These are phyloP conservation scores for Spilarctia lutea DNA, from an alignment of 2,888 invertebrate species.

Conservation along the genomic window DNA sequence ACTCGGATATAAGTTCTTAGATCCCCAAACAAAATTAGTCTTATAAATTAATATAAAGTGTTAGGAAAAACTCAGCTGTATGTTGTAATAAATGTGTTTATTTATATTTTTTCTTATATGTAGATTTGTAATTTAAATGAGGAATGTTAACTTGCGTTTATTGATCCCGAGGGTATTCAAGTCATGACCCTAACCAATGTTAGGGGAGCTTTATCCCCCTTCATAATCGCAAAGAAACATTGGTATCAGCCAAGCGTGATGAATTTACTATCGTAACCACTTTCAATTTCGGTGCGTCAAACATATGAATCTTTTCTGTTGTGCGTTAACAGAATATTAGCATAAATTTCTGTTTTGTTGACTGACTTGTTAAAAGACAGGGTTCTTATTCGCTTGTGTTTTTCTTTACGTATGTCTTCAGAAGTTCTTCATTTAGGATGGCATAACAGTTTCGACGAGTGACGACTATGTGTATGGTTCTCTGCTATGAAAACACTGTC, in stretches of 20 bases:
- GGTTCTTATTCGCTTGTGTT: background rate
- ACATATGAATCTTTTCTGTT: background rate
- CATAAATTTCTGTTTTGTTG: background rate
- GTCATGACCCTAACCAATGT: background rate
- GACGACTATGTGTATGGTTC: no score
- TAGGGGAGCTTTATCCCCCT: background rate
- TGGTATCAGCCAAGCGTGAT: conserved; percentile 1
- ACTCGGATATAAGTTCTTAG: no score
- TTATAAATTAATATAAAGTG: background rate
- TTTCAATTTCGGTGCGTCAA: conserved; percentile 1
- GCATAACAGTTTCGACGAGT: no score
- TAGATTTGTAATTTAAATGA: background rate
- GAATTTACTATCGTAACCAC: conserved; percentile 1
- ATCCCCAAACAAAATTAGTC: no score
- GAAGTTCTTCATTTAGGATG: no score
- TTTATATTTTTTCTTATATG: background rate
- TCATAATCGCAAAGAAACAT: conserved; percentile 5
- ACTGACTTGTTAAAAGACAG: background rate
- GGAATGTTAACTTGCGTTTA: background rate
- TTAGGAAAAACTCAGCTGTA: background rate
- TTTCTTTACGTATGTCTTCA: background rate
- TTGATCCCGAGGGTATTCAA: background rate
- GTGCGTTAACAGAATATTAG: background rate
- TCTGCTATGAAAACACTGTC: no score
- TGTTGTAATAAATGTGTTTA: background rate